Conservation (phyloP, 2,113 vertebrate species). For the Podarcis raffonei region DNA sequence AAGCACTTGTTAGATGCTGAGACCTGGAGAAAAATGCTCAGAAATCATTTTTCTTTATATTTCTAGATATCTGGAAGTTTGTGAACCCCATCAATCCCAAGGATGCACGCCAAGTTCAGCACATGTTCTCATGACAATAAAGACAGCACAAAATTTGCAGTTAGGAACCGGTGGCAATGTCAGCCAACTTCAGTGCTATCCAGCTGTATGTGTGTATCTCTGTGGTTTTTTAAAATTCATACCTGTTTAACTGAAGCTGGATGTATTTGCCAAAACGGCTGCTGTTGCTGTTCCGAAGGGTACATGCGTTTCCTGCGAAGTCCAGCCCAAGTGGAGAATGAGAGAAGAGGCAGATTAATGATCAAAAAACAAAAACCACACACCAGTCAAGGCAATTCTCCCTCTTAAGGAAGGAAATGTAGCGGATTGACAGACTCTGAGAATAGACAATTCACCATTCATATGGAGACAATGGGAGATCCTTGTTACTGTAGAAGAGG, state of each 20-base stretch:
- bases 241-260: conserved; percentile 95
- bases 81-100: no score
- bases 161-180: no score
- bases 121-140: no score
- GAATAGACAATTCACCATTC: not conserved
- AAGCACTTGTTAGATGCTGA: conserved; percentile 90
- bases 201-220: not conserved
- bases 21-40: conserved; percentile 68
- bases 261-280: conserved; percentile 98
- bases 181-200: no score
- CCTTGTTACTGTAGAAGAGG: not conserved
- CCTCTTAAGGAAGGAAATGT: conserved; percentile 11
- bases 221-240: not conserved
- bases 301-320: conserved; percentile 90
- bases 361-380: not conserved
- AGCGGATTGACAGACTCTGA: not conserved
- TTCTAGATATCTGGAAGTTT: not conserved
- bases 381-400: conserved; percentile 6
- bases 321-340: conserved; percentile 18
- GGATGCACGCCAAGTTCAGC: no score
- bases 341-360: not conserved
- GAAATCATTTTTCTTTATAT: not conserved
- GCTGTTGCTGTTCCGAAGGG: conserved; percentile 93
- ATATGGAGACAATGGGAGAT: not conserved
- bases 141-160: no score